Base-by-base conservation (phyloP, 1,140 invertebrate species). In the Lineus longissimus region DNA sequence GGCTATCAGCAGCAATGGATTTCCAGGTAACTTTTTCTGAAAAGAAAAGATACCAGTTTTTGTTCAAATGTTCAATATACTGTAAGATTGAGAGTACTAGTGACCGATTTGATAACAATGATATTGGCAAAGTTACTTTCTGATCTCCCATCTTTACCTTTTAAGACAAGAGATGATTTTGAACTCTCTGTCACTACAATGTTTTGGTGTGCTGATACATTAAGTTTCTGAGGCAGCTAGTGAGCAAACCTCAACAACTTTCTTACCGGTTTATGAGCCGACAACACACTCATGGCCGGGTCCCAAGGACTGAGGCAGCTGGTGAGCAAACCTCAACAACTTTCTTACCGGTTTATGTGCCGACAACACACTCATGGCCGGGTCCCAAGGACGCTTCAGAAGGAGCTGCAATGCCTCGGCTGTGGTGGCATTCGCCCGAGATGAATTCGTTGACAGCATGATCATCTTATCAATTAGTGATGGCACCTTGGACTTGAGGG, bases 321-420 rank as follows among this genome's bases (percentile, higher is more conserved):
- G n/a, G n/a, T n/a, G n/a, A n/a, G n/a, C n/a, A n/a, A n/a, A n/a
- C n/a, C n/a, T n/a, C n/a, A n/a, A n/a, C n/a, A n/a, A n/a, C n/a
- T n/a, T n/a, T 15, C 79, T 84, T 79, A 88, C 87, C 27, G 84
- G 82, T 81, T 86, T 87, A 59, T 84, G 83, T 27, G 83, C 78
- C 58, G 83, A 83, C n/a, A 88, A 74, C 41, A 77, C 76, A 30
- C 82, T 75, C 1, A 79, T 72, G 11, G 88, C 81, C 11, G 91
- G 91, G 77, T 93, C 90, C 91, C 91, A 93, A 0, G 87, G 85
- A 61, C 88, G 84, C 76, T 91, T 91, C 58, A 92, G 74, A 2
- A 92, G 73, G 0, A 87, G 84, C 33, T 84, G 84, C 6, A 91
- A 73, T 2, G 86, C 86, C 78, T 91, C 85, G 76, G 82, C 79